A percentile compares a stretch with the other conserved stretches of the same genome.
phyloP scores from a whole-genome alignment of 2,113 vertebrate species.

The Menura novaehollandiae region DNA sequence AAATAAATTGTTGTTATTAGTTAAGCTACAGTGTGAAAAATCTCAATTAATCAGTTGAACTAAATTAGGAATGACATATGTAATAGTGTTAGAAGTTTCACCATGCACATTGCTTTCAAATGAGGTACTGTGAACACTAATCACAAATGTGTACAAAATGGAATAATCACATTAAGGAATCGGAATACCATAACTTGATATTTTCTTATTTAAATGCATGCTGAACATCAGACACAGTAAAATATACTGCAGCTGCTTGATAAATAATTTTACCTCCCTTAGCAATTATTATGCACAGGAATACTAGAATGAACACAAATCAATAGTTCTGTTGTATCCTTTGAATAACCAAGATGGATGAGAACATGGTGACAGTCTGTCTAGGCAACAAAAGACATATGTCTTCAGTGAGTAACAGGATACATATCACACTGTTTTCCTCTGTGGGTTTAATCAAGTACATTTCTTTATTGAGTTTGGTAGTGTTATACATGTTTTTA shows the following conservation, averaged over 20 bases:
- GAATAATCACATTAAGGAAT: background rate
- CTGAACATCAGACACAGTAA: background rate
- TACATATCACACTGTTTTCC: conserved; percentile 54
- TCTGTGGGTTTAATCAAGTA: conserved; percentile 11
- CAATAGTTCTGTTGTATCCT: conserved; percentile 68
- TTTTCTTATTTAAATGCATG: background rate
- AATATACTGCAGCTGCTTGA: background rate
- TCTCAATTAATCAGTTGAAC: background rate
- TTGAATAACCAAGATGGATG: conserved; percentile 70
- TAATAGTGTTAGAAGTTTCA: background rate
- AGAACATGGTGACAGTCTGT: conserved; percentile 55
- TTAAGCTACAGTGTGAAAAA: background rate
- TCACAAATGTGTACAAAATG: conserved; percentile 7
- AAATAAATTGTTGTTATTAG: background rate
- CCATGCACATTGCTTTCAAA: background rate
- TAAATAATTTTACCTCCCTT: background rate
- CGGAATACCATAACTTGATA: background rate
- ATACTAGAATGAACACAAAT: conserved; percentile 68
- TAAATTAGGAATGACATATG: background rate
- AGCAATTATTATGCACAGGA: background rate
- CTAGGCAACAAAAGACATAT: conserved; percentile 48
- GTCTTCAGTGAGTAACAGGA: conserved; percentile 60
- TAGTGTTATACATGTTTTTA: background rate
- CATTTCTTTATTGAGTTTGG: background rate
- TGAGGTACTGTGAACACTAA: background rate